Percentiles rank a stretch among this genome's conserved stretches.
Conservation (phyloP, 2,113 vertebrate species). For the Tinamus guttatus region DNA sequence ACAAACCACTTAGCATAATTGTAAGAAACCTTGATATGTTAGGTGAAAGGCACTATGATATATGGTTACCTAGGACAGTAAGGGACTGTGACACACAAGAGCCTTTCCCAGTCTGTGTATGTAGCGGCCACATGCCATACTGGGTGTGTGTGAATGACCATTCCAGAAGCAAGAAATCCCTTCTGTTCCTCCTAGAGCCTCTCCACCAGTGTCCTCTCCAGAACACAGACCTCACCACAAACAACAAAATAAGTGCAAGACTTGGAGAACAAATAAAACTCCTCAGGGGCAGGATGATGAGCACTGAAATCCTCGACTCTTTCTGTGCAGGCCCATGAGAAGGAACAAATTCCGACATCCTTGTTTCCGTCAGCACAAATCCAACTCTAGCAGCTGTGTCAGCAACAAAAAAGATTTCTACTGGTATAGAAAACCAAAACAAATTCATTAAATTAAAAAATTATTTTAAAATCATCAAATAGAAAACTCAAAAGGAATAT, state of each 20-base stretch:
- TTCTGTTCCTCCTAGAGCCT: slow-evolving; percentile 15
- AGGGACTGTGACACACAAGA: background rate
- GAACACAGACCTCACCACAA: background rate
- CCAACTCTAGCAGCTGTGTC: background rate
- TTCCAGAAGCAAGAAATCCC: slow-evolving; percentile 1
- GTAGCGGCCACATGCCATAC: background rate
- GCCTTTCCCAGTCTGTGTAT: background rate
- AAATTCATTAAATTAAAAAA: background rate
- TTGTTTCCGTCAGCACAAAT: background rate
- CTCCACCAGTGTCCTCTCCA: background rate
- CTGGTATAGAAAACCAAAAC: background rate
- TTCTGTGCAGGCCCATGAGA: background rate
- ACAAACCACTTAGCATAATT: background rate
- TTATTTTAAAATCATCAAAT: background rate
- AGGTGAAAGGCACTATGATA: background rate
- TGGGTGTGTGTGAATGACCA: background rate
- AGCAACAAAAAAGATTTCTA: background rate
- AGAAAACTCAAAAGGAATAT: slow-evolving; percentile 6
- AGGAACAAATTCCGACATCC: background rate
- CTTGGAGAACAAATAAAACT: background rate
- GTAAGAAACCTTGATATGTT: background rate
- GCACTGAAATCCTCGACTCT: background rate
- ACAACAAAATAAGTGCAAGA: background rate
- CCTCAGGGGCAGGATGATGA: background rate
- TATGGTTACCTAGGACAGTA: background rate